These are phyloP conservation scores for Spodoptera frugiperda DNA, from an alignment of 1,140 invertebrate genomes.

Conservation along the genomic window DNA sequence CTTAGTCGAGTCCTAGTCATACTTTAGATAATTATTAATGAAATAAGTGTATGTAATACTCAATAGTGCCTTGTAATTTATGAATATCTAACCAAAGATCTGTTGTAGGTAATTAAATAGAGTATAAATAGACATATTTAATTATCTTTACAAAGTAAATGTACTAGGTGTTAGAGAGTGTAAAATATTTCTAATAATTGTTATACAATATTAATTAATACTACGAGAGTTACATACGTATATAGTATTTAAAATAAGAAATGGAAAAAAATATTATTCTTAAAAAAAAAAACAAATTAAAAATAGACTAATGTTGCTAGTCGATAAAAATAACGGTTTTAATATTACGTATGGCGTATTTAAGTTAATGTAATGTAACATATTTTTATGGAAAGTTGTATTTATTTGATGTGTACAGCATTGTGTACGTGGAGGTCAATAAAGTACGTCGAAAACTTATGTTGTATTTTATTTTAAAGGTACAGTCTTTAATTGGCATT, in stretches of 20 bases:
- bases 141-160: too few species aligned
- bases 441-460: constrained; percentile 2
- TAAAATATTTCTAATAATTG: too few species aligned
- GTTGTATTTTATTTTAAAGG: not conserved
- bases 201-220: too few species aligned
- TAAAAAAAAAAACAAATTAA: not conserved
- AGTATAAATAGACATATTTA: too few species aligned
- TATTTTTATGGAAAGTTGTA: constrained; percentile 37
- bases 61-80: constrained; percentile 19
- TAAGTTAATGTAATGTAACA: constrained; percentile 16
- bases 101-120: constrained; percentile 1
- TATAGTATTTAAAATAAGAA: not conserved
- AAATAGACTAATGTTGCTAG: constrained; percentile 35
- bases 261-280: constrained; percentile 1
- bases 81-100: constrained; percentile 24
- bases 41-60: constrained; percentile 11
- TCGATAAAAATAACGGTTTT: constrained; percentile 20
- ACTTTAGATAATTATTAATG: constrained; percentile 6
- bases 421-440: constrained; percentile 17
- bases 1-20: constrained; percentile 29
- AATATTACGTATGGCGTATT: not conserved
- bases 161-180: too few species aligned
- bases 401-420: constrained; percentile 31
- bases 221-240: too few species aligned
- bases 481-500: too few species aligned